Evolutionary conservation across 2,113 vertebrate species (phyloP), one percentile per base, ranked within the genome.

Genomic region (Athene noctua): DNA sequence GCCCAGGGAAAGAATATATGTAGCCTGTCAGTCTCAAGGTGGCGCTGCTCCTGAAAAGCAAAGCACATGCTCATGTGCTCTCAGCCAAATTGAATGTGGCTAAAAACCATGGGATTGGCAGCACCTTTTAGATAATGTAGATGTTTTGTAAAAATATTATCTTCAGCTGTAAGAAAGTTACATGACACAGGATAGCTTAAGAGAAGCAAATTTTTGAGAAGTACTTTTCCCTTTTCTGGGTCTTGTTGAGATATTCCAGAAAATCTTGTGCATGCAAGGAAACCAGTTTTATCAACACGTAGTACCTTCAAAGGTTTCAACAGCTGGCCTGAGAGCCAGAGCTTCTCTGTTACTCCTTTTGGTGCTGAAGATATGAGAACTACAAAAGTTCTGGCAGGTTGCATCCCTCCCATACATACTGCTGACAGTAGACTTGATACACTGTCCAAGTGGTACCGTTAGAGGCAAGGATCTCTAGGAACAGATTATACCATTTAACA

Each of bases 381-480:
- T 40, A 15, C 36, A 42, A 29, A 67, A 75, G 26, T 71, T 93
- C 9, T 62, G 42, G 9, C 30, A 58, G 70, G 34, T 52, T 87
- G 20, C 38, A 29, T 67, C 17, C 38, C 54, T 96, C 30, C 57
- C 25, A 11, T 26, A 16, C 44, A 5, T 8, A 15, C 14, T 3
- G 0, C 40, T 61, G 52, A 36, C 40, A 13, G 1, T 21, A 55
- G n/a, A 20, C 8, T 66, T 18, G 9, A 38, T 26, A 15, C 6
- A 34, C 26, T 15, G n/a, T 46, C 2, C 0, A n/a, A 36, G 63
- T 36, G 47, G 40, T 55, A 47, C n/a, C 1, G 0, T 12, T 70
- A 77, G 17, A 84, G 46, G 15, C 59, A 67, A 62, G 22, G 29
- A 65, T 86, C 38, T 90, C 26, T 59, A 77, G 51, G 72, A 20